Evolutionary conservation across 2,797 vertebrate species (phyloP).

Genomic region (Danio choprae): DNA sequence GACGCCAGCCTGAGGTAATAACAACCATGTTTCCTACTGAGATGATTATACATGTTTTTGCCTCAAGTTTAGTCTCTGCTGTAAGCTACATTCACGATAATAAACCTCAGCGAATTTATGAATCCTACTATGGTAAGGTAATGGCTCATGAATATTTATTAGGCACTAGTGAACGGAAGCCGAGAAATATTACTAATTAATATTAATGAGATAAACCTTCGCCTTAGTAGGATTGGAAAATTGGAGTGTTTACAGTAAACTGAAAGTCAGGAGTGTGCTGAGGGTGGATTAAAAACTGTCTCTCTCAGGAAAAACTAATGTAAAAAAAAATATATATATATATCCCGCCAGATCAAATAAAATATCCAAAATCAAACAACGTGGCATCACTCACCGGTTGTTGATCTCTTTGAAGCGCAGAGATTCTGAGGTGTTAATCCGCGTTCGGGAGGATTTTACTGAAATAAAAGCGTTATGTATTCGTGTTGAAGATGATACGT

Average conservation of each 20-base stretch:
- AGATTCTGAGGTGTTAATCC: background rate
- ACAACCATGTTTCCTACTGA: background rate
- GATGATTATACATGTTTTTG: background rate
- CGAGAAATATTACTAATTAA: background rate
- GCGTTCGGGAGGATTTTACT: background rate
- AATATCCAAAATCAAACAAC: constrained; percentile 13
- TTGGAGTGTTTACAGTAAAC: background rate
- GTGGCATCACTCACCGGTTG: constrained; percentile 52
- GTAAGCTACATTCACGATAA: background rate
- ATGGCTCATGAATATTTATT: background rate
- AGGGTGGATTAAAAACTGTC: background rate
- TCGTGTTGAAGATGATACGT: background rate
- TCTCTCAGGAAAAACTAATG: background rate
- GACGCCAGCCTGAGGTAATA: background rate
- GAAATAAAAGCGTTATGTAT: background rate
- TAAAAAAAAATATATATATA: no score
- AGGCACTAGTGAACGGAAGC: background rate
- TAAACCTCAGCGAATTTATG: background rate
- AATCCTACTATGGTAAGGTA: constrained; percentile 13
- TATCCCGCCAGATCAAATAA: background rate
- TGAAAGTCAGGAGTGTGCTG: background rate
- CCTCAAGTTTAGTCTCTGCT: background rate
- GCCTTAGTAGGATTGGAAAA: background rate
- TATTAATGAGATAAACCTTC: background rate
- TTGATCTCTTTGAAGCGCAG: constrained; percentile 12